Base-by-base conservation (phyloP, 2,888 invertebrate genomes). In the Pyrgus malvae region DNA sequence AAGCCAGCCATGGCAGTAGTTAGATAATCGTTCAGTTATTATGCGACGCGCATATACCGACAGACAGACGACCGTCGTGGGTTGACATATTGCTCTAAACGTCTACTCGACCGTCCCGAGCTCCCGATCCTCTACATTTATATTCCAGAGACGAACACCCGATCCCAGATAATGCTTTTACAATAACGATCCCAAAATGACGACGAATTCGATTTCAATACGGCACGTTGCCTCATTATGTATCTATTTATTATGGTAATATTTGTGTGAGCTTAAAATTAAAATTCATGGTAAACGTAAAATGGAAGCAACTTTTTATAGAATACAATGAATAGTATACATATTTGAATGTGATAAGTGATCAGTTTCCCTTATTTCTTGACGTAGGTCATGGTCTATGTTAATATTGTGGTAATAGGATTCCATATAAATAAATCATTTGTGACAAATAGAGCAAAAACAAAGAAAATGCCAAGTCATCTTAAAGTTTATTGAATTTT, bases 101-200 rank as follows among this genome's bases (percentile, higher is more conserved):
- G 74, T 53, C 51, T 33, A 23, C 31, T 31, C 45, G n/a, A n/a
- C 11, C 37, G 44, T 69, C 74, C 67, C 63, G n/a, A n/a, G n/a
- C n/a, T 65, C 62, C 59, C 66, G 69, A 74, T 70, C 74, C 77
- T 72, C 67, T 57, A 71, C 83, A 84, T 88, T 88, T 83, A 81
- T 85, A 88, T 85, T 86, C 85, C 68, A 66, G 58, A 50, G 73
- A 12, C 45, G 51, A 57, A 49, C 48, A 45, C 48, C 63, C 74
- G 82, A 83, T 82, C 80, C 73, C 66, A 79, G 84, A 83, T 87
- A 84, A 87, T 80, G 83, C 82, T 76, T 86, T 83, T 83, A 83
- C 85, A 86, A 83, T 84, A 85, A 82, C 81, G 80, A 80, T 74
- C 78, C 71, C 66, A 70, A 75, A 72, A 80, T 78, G 78, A 78